Evolutionary conservation across 2,888 invertebrate species (phyloP), one percentile per base, ranked within the genome.

Genomic region (Leptodirus hochenwartii): DNA sequence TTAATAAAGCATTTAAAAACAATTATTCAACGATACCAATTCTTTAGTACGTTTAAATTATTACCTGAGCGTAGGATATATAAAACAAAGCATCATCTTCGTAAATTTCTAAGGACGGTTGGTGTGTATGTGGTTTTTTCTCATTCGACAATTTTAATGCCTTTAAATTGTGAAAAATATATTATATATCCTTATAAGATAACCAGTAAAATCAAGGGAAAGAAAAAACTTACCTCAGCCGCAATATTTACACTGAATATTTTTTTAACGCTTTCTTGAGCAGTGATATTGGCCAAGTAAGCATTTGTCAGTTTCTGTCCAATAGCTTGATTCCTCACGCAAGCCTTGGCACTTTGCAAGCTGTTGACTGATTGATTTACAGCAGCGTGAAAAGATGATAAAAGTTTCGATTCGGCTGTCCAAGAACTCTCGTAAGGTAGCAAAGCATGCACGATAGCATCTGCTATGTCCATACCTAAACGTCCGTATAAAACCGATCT

Each of bases 41-140:
- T 6, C 25, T 24, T 10, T 24, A 24, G 10, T 24, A 16, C 14
- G 15, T 17, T 25, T 15, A 22, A 28, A 17, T 25, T 24, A 17
- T 22, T 22, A 37, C 37, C 26, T 69, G 68, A 8, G 63, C 58
- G 41, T 61, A 65, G 2, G 62, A 46, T 8, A 68, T 41, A 43
- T 64, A 68, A 47, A 66, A 68, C 32, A 65, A 47, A 26, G 61
- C 58, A 15, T 58, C 52, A 31, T 61, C 57, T 41, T 58, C 60
- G 28, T 51, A 53, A 23, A 43, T 47, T 38, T 62, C 61, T 35
- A 64, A 42, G 2, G 57, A 56, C 3, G 61, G 60, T 37, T 59
- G 58, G 40, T 60, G 59, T 12, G 49, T 41, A 37, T 59, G 57
- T 10, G 39, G 31, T 10, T 32, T 23, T 11, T 44, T 39, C 17